These are phyloP conservation scores for Brotula barbata DNA, from an alignment of 2,797 vertebrate species.

Conservation along the genomic window DNA sequence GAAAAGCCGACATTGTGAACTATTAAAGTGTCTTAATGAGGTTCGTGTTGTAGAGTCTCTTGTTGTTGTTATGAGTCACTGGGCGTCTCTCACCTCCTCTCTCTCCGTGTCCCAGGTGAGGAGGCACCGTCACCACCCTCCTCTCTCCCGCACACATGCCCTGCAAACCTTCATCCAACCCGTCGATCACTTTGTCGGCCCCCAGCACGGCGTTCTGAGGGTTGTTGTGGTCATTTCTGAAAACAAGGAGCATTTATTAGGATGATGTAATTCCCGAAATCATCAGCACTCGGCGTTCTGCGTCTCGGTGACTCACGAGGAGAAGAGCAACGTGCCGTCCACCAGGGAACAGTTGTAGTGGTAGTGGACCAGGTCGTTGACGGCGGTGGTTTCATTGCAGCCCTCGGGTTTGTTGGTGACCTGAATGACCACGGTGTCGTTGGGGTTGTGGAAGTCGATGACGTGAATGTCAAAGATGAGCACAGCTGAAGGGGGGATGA, in stretches of 20 bases:
- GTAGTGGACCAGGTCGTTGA: slow-evolving; percentile 87
- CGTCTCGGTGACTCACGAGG: slow-evolving; percentile 75
- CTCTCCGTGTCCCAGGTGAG: slow-evolving; percentile 93
- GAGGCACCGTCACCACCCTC: slow-evolving; percentile 84
- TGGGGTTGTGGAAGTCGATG: slow-evolving; percentile 95
- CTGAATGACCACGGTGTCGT: slow-evolving; percentile 81
- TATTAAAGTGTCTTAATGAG: too few relatives aligned
- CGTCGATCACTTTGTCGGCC: slow-evolving; percentile 90
- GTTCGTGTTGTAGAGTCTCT: too few relatives aligned
- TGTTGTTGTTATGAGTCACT: too few relatives aligned
- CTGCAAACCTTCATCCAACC: slow-evolving; percentile 85
- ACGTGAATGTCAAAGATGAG: slow-evolving; percentile 90
- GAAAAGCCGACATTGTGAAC: too few relatives aligned
- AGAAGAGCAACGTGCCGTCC: slow-evolving; percentile 91
- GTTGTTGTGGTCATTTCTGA: slow-evolving; percentile 81
- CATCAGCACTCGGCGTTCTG: too few relatives aligned
- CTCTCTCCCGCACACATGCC: slow-evolving; percentile 92
- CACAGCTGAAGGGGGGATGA: slow-evolving; percentile 90
- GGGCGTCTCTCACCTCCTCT: slow-evolving; percentile 84
- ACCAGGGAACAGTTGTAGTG: slow-evolving; percentile 95
- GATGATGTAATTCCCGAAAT: background rate
- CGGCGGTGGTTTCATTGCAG: slow-evolving; percentile 84
- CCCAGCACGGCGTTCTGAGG: slow-evolving; percentile 87
- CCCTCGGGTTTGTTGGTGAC: slow-evolving; percentile 75
- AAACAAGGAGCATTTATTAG: fast-evolving